Evolutionary conservation across 2,797 vertebrate species (phyloP).

Genomic region (Catharus ustulatus): DNA sequence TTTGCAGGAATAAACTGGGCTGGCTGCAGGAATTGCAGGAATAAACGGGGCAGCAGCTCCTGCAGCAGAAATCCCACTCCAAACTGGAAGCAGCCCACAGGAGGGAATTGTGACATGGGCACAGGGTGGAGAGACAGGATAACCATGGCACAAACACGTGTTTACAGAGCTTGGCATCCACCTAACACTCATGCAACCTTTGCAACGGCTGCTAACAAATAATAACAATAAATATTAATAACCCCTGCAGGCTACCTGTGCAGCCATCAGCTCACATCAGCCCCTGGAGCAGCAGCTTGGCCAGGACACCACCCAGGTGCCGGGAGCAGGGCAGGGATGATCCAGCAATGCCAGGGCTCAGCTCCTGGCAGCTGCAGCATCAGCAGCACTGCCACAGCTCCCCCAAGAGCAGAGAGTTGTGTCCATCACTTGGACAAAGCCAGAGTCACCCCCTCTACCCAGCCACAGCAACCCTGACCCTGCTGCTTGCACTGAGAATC

Average conservation of each 20-base stretch:
- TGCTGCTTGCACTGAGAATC: too few species aligned
- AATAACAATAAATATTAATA: constrained; percentile 4
- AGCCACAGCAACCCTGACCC: too few species aligned
- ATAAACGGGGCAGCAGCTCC: not conserved
- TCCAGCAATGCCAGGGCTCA: not conserved
- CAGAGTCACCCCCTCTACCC: rapidly evolving
- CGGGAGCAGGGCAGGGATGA: rapidly evolving
- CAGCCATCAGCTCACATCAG: not conserved
- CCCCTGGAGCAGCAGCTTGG: not conserved
- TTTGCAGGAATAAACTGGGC: not conserved
- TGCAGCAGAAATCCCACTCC: not conserved
- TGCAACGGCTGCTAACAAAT: not conserved
- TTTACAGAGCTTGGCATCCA: not conserved
- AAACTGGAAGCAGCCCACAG: rapidly evolving
- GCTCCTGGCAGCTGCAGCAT: not conserved
- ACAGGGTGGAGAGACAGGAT: not conserved
- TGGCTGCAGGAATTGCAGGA: not conserved
- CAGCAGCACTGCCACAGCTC: not conserved
- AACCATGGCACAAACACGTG: rapidly evolving
- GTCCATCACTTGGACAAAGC: not conserved
- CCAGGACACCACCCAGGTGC: not conserved
- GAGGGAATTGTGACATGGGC: not conserved
- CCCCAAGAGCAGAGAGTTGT: not conserved
- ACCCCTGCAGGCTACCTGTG: not conserved
- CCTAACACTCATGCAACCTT: rapidly evolving